Conservation (phyloP, 2,888 invertebrate species). For the Keiferia lycopersicella region DNA sequence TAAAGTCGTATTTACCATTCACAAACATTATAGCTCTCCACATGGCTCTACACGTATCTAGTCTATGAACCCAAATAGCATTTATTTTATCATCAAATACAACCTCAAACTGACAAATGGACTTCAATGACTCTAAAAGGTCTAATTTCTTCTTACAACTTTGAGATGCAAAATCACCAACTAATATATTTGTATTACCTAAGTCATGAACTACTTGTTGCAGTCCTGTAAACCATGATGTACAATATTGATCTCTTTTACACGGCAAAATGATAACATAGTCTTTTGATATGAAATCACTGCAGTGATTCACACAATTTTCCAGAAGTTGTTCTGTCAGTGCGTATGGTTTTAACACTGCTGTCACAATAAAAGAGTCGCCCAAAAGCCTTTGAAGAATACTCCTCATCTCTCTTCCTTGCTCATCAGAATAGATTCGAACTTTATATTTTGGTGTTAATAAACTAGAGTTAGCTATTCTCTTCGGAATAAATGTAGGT, state of each 20-base stretch:
- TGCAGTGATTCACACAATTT: not conserved
- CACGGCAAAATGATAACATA: not conserved
- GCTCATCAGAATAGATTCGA: not conserved
- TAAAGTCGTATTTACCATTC: not conserved
- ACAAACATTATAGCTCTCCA: not conserved
- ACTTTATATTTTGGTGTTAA: not conserved
- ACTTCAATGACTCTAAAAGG: too few relatives aligned
- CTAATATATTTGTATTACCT: not conserved
- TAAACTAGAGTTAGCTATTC: not conserved
- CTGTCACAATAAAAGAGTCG: not conserved
- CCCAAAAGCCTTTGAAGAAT: not conserved
- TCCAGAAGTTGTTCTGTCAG: not conserved
- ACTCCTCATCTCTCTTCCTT: not conserved
- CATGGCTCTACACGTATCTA: not conserved
- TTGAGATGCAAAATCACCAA: not conserved
- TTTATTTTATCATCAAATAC: not conserved
- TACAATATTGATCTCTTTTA: not conserved
- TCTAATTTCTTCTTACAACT: not conserved
- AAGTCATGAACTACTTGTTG: not conserved
- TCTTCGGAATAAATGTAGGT: not conserved
- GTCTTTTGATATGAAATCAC: not conserved
- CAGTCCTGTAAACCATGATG: not conserved
- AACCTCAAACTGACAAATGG: not conserved
- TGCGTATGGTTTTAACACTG: not conserved
- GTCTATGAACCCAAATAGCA: not conserved